Base-by-base conservation (phyloP, 2,888 invertebrate species). In the Cremastinae sp. region DNA sequence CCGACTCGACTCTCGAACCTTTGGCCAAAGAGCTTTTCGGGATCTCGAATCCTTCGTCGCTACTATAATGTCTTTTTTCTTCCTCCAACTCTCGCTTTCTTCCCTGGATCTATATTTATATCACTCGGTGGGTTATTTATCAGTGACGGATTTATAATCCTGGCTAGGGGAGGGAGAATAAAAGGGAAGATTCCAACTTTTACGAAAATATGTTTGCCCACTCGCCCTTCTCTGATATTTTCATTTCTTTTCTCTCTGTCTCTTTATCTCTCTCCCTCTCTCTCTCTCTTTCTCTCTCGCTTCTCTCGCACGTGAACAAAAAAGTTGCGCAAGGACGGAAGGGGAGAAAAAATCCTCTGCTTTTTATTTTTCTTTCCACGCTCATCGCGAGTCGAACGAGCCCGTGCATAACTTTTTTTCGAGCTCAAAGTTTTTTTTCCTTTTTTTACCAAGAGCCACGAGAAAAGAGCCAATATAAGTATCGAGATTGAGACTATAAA, bases 131-230 rank as follows among this genome's bases (percentile, higher is more conserved):
- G 36, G 54, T 59, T 70, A 71, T 75, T 71, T 61, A 70, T 71
- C 70, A 71, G 65, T 75, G 59, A 51, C 45, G 54, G 53, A 71
- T 66, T 61, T 59, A 75, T 70, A 74, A 74, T 74, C 45, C 53
- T 59, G 28, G 5, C 45, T 34, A 18, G 12, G 12, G 51, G 65
- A 34, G 18, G 10, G 28, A 53, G 53, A 47, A 51, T 49, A 38
- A 36, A 20, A 16, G n/a, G 12, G 49, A 41, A 41, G 18, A 53
- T 38, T 12, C 51, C 1, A 22, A 64, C 51, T 41, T 38, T 64
- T 7, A 36, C 43, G 12, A 53, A 61, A 61, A 61, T 61, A 61
- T 47, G 61, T 47, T 61, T 61, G 16, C 47, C 16, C 47, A 34
- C 16, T 34, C 41, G 45, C 22, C 5, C 51, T 0, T 18, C 22